phyloP scores from a whole-genome alignment of 2,888 invertebrate species.

The Spatulosminthurus flaviceps region DNA sequence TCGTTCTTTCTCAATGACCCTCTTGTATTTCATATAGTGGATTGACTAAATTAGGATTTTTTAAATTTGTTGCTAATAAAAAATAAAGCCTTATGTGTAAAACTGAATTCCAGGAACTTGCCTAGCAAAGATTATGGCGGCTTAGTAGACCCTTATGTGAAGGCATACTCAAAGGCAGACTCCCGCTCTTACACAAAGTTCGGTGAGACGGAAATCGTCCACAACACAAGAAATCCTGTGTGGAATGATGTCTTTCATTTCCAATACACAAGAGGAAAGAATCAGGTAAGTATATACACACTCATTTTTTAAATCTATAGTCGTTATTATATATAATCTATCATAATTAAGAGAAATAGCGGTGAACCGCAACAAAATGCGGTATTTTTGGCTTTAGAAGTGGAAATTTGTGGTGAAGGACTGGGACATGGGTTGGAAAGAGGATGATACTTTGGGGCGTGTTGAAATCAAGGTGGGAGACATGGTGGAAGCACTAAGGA shows the following conservation, averaged over 20 bases:
- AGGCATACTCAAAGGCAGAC: not conserved
- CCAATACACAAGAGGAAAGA: conserved; percentile 24
- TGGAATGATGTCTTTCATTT: conserved; percentile 29
- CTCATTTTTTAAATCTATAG: no score
- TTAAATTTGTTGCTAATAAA: no score
- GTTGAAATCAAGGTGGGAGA: conserved; percentile 33
- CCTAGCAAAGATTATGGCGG: conserved; percentile 4
- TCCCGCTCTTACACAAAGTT: conserved; percentile 6
- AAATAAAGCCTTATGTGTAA: no score
- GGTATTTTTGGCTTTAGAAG: conserved; percentile 16
- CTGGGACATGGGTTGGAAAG: conserved; percentile 37
- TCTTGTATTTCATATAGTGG: no score
- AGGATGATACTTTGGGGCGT: conserved; percentile 30
- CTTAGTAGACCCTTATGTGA: conserved; percentile 33
- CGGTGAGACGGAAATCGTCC: conserved; percentile 11
- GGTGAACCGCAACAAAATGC: no score
- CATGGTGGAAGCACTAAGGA: conserved; percentile 17
- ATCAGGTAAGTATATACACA: conserved; percentile 29
- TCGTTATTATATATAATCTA: no score
- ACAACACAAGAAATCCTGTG: conserved; percentile 5
- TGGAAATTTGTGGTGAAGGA: conserved; percentile 34
- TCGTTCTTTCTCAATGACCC: no score
- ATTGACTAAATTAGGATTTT: not conserved
- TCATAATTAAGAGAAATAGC: not conserved
- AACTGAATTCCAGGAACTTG: conserved; percentile 19